phyloP scores from a whole-genome alignment of 2,888 invertebrate genomes.

The Hofmannophila pseudospretella region DNA sequence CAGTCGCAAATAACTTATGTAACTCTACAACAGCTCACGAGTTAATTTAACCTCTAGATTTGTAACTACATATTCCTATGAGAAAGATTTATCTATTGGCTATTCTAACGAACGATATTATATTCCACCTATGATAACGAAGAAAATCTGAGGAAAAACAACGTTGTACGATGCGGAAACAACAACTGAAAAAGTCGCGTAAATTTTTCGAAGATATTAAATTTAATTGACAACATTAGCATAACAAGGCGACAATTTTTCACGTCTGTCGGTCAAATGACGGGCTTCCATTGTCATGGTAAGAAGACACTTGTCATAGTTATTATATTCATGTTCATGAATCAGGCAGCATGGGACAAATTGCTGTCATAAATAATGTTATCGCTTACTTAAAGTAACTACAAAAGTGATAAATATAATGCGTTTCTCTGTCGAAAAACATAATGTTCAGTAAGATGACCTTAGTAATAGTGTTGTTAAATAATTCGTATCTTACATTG shows the following conservation, averaged over 20 bases:
- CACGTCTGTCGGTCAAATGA: slow-evolving; percentile 41
- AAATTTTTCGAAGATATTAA: slow-evolving; percentile 28
- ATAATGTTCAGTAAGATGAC: slow-evolving; percentile 27
- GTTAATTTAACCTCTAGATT: neutral
- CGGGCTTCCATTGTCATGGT: slow-evolving; percentile 52
- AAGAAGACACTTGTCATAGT: slow-evolving; percentile 51
- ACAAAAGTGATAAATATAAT: slow-evolving; percentile 7
- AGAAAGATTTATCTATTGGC: neutral
- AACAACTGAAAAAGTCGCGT: slow-evolving; percentile 16
- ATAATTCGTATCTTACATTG: slow-evolving; percentile 7
- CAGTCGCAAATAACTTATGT: slow-evolving; percentile 43
- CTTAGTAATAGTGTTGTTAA: slow-evolving; percentile 34
- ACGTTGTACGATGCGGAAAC: slow-evolving; percentile 25
- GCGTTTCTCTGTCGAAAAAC: slow-evolving; percentile 5
- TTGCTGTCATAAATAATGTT: slow-evolving; percentile 23
- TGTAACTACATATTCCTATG: neutral
- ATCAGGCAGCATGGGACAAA: slow-evolving; percentile 30
- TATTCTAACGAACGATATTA: neutral
- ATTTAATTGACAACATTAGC: slow-evolving; percentile 44
- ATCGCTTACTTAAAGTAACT: slow-evolving; percentile 5
- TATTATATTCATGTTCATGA: slow-evolving; percentile 36
- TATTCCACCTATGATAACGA: neutral
- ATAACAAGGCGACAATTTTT: slow-evolving; percentile 49
- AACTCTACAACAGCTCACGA: slow-evolving; percentile 17
- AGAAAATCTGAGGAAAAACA: slow-evolving; percentile 8